phyloP scores from a whole-genome alignment of 2,797 vertebrate species.

The Hyperoplus lanceolatus region DNA sequence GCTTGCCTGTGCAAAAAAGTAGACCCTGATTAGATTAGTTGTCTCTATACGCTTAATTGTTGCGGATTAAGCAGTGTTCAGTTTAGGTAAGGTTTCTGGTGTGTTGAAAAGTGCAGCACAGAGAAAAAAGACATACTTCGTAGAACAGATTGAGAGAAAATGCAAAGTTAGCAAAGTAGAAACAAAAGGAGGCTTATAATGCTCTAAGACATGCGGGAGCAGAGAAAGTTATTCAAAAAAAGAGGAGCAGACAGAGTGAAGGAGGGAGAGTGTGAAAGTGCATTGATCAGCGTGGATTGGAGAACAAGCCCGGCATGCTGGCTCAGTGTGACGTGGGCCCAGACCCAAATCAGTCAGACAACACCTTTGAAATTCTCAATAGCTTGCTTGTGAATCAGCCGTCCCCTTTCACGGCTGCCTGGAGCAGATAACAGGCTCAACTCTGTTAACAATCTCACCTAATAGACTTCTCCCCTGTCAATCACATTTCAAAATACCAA shows the following conservation, averaged over 20 bases:
- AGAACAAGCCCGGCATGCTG: constrained; percentile 67
- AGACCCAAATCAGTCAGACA: constrained; percentile 84
- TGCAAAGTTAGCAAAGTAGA: constrained; percentile 70
- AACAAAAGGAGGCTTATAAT: constrained; percentile 72
- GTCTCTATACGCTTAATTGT: constrained; percentile 71
- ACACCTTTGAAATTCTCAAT: constrained; percentile 89
- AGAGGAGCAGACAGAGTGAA: constrained; percentile 33
- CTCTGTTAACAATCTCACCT: constrained; percentile 88
- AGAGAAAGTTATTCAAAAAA: constrained; percentile 41
- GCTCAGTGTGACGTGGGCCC: constrained; percentile 73
- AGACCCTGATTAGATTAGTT: constrained; percentile 61
- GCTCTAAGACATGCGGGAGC: constrained; percentile 59
- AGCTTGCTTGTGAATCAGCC: constrained; percentile 84
- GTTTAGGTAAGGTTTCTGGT: constrained; percentile 60
- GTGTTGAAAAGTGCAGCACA: constrained; percentile 53
- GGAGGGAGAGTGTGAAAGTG: constrained; percentile 57
- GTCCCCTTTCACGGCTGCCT: constrained; percentile 85
- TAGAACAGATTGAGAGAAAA: constrained; percentile 53
- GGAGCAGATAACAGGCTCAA: constrained; percentile 86
- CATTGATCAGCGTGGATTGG: constrained; percentile 81
- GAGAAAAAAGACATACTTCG: constrained; percentile 52
- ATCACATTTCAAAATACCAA: constrained; percentile 86
- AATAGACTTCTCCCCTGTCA: constrained; percentile 89
- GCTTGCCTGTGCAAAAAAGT: constrained; percentile 57
- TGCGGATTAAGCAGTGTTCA: constrained; percentile 67